phyloP scores from a whole-genome alignment of 2,888 invertebrate genomes.

The Apantesis nais region DNA sequence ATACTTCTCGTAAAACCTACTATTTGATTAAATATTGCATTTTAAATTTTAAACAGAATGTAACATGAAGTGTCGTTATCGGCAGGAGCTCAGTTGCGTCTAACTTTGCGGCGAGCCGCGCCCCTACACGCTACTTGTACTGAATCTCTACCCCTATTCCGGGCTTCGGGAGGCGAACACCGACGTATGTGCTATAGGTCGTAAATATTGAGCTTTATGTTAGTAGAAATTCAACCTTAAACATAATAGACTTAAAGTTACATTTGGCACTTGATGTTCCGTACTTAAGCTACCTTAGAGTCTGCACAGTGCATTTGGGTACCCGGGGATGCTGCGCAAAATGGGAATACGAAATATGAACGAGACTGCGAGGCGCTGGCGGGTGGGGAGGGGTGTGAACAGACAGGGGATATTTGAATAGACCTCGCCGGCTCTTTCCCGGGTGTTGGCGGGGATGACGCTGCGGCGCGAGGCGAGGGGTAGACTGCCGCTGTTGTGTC shows the following conservation, averaged over 20 bases:
- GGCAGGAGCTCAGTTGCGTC: conserved; percentile 82
- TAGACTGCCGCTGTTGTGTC: conserved; percentile 82
- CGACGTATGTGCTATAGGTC: conserved; percentile 49
- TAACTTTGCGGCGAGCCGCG: conserved; percentile 86
- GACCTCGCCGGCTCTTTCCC: conserved; percentile 78
- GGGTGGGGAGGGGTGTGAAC: conserved; percentile 80
- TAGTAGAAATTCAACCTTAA: conserved; percentile 50
- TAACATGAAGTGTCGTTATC: conserved; percentile 74
- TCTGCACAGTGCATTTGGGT: conserved; percentile 82
- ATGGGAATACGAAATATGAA: conserved; percentile 86
- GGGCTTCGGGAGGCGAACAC: conserved; percentile 75
- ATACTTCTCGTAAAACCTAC: conserved; percentile 23
- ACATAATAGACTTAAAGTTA: conserved; percentile 26
- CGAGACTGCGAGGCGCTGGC: conserved; percentile 86
- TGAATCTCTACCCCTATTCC: conserved; percentile 86
- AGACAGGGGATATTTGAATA: conserved; percentile 84
- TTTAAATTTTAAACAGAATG: conserved; percentile 61
- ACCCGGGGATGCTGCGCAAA: conserved; percentile 87
- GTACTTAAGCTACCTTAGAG: conserved; percentile 68
- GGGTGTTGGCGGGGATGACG: conserved; percentile 51
- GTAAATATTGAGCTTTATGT: conserved; percentile 41
- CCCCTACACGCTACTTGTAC: conserved; percentile 85
- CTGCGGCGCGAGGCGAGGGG: conserved; percentile 54
- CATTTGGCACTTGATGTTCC: conserved; percentile 37
- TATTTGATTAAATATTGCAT: conserved; percentile 49